Evolutionary conservation across 2,113 vertebrate genomes (phyloP).

Genomic region (Equus przewalskii): DNA sequence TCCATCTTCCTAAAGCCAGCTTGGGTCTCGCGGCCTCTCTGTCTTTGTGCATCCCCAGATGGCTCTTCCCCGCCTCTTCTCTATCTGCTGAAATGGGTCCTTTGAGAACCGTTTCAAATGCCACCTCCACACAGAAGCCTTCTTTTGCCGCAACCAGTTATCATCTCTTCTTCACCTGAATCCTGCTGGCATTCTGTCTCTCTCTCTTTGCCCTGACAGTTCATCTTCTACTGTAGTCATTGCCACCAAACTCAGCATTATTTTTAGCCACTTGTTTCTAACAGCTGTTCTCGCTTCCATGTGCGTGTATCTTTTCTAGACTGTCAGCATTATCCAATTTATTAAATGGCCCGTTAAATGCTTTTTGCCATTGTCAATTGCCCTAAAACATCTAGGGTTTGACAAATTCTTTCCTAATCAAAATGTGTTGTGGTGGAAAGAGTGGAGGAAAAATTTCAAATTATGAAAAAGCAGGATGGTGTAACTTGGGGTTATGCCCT

Average conservation of each 20-base stretch:
- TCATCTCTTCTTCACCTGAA: background rate
- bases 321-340: background rate
- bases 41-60: background rate
- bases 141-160: background rate
- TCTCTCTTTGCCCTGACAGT: background rate
- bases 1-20: background rate
- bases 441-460: background rate
- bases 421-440: background rate
- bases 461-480: background rate
- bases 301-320: background rate
- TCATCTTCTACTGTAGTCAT: background rate
- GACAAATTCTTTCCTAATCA: background rate
- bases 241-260: background rate
- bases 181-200: too few species aligned
- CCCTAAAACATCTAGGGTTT: background rate
- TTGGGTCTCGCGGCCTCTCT: background rate
- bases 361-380: background rate
- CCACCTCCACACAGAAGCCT: background rate
- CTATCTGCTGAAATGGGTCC: background rate
- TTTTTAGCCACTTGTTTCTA: conserved; percentile 6
- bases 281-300: background rate
- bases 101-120: background rate
- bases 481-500: background rate
- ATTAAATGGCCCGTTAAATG: background rate
- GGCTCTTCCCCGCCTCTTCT: background rate